Conservation (phyloP, 2,888 invertebrate genomes). For the Stomorhina lunata region DNA sequence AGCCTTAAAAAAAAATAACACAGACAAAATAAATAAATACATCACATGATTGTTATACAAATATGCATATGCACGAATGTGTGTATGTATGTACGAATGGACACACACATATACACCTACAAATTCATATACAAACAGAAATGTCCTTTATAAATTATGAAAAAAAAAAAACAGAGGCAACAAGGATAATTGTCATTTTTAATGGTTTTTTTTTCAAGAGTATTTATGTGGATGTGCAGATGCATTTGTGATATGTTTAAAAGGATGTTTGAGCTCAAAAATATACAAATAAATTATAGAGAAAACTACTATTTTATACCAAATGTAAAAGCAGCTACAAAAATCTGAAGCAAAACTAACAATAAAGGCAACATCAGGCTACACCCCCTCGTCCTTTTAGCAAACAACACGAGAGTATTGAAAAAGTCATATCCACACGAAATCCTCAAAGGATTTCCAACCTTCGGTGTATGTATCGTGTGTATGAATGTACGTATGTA, state of each 20-base stretch:
- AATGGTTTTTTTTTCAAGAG: conserved; percentile 10
- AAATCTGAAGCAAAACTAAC: conserved; percentile 8
- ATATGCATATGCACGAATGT: neutral
- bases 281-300: conserved; percentile 45
- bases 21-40: conserved; percentile 23
- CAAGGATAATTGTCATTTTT: conserved; percentile 33
- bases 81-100: neutral
- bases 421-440: conserved; percentile 14
- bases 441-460: conserved; percentile 35
- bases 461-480: neutral
- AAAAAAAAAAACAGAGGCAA: neutral
- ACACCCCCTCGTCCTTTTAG: neutral
- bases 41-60: conserved; percentile 17
- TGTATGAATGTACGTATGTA: neutral
- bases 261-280: conserved; percentile 17
- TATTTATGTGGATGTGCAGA: neutral
- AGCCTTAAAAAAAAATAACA: neutral
- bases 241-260: neutral
- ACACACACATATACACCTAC: neutral
- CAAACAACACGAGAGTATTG: neutral
- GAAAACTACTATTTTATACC: neutral
- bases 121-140: neutral
- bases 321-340: neutral
- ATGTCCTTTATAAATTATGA: neutral
- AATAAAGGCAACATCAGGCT: neutral